These are phyloP conservation scores for Hirundo rustica DNA, from an alignment of 2,797 vertebrate species.

Conservation along the genomic window DNA sequence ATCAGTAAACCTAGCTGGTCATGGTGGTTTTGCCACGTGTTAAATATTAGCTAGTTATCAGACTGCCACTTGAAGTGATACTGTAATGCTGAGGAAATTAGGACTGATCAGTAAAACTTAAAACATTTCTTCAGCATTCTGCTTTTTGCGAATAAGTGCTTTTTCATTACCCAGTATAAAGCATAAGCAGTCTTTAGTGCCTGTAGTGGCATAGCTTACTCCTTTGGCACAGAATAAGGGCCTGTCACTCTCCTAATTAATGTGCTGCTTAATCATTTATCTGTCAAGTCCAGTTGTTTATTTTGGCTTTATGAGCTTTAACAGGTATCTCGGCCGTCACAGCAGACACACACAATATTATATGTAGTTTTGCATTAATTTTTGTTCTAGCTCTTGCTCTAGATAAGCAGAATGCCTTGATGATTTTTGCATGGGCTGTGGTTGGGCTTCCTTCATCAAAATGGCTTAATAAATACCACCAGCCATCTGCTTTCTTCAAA, in stretches of 20 bases:
- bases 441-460: neutral
- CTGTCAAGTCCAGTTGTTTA: neutral
- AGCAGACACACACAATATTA: neutral
- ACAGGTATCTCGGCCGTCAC: neutral
- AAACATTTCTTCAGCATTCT: neutral
- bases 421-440: neutral
- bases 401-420: neutral
- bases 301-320: neutral
- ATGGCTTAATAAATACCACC: neutral
- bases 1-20: neutral
- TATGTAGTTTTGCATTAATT: neutral
- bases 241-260: neutral
- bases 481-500: conserved; percentile 2
- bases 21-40: accelerated
- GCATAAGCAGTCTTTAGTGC: neutral
- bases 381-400: neutral
- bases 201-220: neutral
- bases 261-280: neutral
- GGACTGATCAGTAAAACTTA: neutral
- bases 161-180: neutral
- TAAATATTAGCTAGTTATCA: neutral
- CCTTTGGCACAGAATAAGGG: neutral
- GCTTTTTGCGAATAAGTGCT: neutral
- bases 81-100: neutral
- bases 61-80: neutral